Conservation (phyloP, 2,888 invertebrate species). For the Lathronympha strigana region DNA sequence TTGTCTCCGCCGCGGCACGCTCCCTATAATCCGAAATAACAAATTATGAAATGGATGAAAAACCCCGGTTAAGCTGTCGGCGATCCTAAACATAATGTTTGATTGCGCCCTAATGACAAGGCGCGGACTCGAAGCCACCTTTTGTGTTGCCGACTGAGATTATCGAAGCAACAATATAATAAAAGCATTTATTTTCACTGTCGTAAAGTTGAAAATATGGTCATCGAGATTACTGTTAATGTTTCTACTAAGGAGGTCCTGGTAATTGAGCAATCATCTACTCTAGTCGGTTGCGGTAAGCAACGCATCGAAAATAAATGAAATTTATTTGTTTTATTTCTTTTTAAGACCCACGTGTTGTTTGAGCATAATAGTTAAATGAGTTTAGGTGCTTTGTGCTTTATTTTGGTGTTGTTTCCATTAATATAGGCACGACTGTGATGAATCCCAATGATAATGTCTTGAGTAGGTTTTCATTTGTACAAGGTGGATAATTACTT, state of each 20-base stretch:
- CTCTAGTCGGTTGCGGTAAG: conserved; percentile 81
- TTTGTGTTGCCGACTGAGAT: conserved; percentile 79
- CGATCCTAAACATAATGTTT: conserved; percentile 83
- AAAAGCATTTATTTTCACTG: conserved; percentile 64
- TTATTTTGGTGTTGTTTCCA: conserved; percentile 45
- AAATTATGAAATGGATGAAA: conserved; percentile 82
- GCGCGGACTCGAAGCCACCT: conserved; percentile 77
- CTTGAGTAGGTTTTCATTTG: conserved; percentile 13
- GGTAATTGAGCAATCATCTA: conserved; percentile 84
- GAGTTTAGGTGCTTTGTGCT: conserved; percentile 47
- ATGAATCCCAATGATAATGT: conserved; percentile 25
- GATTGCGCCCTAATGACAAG: conserved; percentile 83
- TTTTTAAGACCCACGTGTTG: conserved; percentile 55
- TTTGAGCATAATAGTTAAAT: conserved; percentile 57
- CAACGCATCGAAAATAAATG: conserved; percentile 78
- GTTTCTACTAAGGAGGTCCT: conserved; percentile 82
- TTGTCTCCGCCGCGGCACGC: conserved; percentile 75
- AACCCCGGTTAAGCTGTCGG: conserved; percentile 82
- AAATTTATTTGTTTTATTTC: conserved; percentile 77
- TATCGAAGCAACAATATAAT: conserved; percentile 63
- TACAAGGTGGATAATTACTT: conserved; percentile 4
- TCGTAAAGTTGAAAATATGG: conserved; percentile 71
- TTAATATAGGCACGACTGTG: conserved; percentile 42
- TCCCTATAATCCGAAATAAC: conserved; percentile 81
- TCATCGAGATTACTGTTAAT: conserved; percentile 62